phyloP scores from a whole-genome alignment of 35 echinoderm and acorn worm genomes.

The Ophiothrix spiculata region DNA sequence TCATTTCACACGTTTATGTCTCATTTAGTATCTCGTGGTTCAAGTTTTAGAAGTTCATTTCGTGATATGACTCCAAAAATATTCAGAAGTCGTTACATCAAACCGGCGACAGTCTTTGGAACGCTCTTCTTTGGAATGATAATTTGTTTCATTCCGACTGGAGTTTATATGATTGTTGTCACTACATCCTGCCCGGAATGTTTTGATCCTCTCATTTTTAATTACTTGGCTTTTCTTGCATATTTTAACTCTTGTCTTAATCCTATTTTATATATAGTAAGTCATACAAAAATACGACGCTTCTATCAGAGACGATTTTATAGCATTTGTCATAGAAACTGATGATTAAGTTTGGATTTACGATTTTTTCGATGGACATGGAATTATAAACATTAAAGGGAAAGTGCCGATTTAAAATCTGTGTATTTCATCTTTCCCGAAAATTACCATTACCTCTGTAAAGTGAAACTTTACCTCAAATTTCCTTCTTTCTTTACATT shows the following conservation, averaged over 20 bases:
- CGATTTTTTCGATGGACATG: no score
- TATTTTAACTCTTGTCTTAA: neutral
- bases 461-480: no score
- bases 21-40: neutral
- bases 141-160: neutral
- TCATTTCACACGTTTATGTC: neutral
- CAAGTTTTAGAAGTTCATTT: slow-evolving; percentile 10
- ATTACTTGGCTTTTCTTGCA: neutral
- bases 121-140: neutral
- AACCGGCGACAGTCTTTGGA: neutral
- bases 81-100: neutral
- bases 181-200: neutral
- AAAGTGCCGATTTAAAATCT: no score
- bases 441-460: no score
- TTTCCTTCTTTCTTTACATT: no score
- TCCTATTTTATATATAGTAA: slow-evolving; percentile 8
- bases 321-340: neutral
- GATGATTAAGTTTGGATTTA: neutral
- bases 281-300: neutral
- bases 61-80: neutral
- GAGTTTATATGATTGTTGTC: neutral
- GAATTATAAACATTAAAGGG: no score
- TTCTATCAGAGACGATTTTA: neutral
- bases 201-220: neutral
- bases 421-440: no score